Evolutionary conservation across 2,113 vertebrate genomes (phyloP).

Genomic region (Grallaria varia): DNA sequence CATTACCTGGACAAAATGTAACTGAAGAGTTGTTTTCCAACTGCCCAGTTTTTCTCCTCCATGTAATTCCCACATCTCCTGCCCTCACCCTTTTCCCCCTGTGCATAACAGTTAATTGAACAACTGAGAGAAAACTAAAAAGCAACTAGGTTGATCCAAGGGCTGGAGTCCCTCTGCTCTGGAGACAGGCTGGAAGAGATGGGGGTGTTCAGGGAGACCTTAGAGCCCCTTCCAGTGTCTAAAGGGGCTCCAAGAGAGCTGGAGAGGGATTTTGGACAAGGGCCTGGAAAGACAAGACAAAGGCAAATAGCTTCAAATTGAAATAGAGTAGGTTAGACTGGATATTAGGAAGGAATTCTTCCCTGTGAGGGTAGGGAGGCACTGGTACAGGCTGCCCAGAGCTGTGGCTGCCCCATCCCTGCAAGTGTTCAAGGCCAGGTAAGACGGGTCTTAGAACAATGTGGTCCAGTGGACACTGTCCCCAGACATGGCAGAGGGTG

Average conservation of each 20-base stretch:
- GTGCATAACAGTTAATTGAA: neutral
- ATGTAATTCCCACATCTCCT: neutral
- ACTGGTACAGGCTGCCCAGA: neutral
- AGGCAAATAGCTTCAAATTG: neutral
- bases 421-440: neutral
- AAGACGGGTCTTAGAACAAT: neutral
- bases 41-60: neutral
- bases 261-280: neutral
- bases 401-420: neutral
- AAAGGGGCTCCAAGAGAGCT: neutral
- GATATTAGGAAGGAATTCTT: neutral
- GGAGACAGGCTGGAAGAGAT: neutral
- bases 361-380: neutral
- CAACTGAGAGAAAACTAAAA: neutral
- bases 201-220: neutral
- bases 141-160: neutral
- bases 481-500: neutral
- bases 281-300: neutral
- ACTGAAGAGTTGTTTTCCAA: neutral
- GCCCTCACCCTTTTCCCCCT: fast-evolving
- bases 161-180: neutral
- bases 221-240: neutral
- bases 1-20: neutral
- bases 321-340: neutral
- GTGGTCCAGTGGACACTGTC: neutral